phyloP scores from a whole-genome alignment of 2,113 vertebrate species.

The Excalfactoria chinensis region DNA sequence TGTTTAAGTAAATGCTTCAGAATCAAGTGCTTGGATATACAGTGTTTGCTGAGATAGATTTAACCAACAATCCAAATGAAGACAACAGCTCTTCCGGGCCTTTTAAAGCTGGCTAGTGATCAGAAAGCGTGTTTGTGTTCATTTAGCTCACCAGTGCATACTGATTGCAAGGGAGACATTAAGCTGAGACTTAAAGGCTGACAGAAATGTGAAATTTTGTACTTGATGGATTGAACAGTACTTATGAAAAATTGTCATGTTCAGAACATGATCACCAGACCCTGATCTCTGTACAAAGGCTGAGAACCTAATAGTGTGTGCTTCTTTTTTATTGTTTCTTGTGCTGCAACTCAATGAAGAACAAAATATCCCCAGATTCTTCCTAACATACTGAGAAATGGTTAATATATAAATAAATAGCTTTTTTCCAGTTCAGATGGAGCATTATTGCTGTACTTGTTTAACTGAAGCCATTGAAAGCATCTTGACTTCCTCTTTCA shows the following conservation, averaged over 20 bases:
- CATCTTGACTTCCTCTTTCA: neutral
- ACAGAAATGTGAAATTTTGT: neutral
- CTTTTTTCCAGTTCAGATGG: neutral
- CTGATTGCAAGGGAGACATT: neutral
- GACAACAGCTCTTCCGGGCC: neutral
- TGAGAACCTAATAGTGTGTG: neutral
- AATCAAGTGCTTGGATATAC: neutral
- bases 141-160: constrained; percentile 24
- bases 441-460: neutral
- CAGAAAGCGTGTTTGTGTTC: neutral
- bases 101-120: constrained; percentile 24
- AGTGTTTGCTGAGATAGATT: neutral
- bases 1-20: neutral
- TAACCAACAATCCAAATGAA: constrained; percentile 11
- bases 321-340: neutral
- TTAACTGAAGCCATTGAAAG: neutral
- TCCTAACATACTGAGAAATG: neutral
- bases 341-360: neutral
- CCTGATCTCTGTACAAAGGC: neutral
- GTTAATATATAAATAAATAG: neutral
- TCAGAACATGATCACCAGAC: neutral
- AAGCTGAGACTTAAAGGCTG: neutral
- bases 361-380: neutral
- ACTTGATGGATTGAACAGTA: neutral
- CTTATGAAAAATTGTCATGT: constrained; percentile 6